These are phyloP conservation scores for human (Homo sapiens) DNA, from an alignment of 2,113 vertebrate genomes.

Conservation along the genomic window GRCh38 chr19:12706001-12706500, in stretches of 20 bases:
- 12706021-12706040: background rate
- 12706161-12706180: background rate
- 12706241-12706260: slow-evolving; percentile 96
- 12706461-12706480: slow-evolving; percentile 77
- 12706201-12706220: slow-evolving; percentile 96
- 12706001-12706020: slow-evolving; percentile 11
- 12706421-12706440: background rate
- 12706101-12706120: background rate
- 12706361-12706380: slow-evolving; percentile 86
- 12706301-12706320: slow-evolving; percentile 96
- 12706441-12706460: slow-evolving; percentile 70
- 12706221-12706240: slow-evolving; percentile 96
- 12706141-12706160: background rate
- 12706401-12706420: background rate
- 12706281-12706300: slow-evolving; percentile 97
- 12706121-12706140: background rate
- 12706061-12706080: background rate
- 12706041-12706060: background rate
- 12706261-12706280: slow-evolving; percentile 98
- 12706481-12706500: slow-evolving; percentile 49
- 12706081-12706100: background rate
- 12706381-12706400: background rate
- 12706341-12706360: slow-evolving; percentile 97
- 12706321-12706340: slow-evolving; percentile 96
- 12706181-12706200: slow-evolving; percentile 85